Evolutionary conservation across 1,140 invertebrate species (phyloP).

Genomic region (Drosophila sechellia): DNA sequence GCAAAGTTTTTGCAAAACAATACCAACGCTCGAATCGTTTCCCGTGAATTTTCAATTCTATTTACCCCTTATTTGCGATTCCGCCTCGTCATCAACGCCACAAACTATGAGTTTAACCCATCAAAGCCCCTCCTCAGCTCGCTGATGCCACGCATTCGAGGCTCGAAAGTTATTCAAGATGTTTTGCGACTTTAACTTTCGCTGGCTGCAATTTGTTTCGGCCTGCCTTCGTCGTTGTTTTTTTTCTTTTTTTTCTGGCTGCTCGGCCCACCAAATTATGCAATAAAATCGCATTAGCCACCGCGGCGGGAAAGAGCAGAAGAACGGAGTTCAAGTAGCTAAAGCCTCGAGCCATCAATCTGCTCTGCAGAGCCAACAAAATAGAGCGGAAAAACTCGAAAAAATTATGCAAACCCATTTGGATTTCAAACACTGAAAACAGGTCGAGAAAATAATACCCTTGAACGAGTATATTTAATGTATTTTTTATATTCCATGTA

Average conservation of each 20-base stretch:
- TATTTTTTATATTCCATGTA: no score
- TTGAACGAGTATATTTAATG: neutral
- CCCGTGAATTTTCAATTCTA: conserved; percentile 23
- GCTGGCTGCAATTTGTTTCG: conserved; percentile 42
- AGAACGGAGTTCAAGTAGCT: conserved; percentile 38
- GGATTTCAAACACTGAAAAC: neutral
- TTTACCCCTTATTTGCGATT: conserved; percentile 7
- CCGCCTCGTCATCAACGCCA: conserved; percentile 19
- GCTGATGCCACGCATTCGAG: neutral
- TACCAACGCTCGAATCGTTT: conserved; percentile 26
- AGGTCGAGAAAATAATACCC: conserved; percentile 1
- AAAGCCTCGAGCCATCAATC: conserved; percentile 7
- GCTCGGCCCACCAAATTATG: conserved; percentile 58
- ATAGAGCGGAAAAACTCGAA: conserved; percentile 36
- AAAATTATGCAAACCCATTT: conserved; percentile 37
- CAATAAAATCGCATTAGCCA: conserved; percentile 74
- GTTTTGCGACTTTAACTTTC: conserved; percentile 53
- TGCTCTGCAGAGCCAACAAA: conserved; percentile 21
- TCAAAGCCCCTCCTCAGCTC: neutral
- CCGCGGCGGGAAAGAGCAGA: conserved; percentile 5
- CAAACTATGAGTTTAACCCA: conserved; percentile 20
- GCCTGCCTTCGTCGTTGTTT: neutral
- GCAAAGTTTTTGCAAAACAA: conserved; percentile 36
- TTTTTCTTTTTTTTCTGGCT: conserved; percentile 19
- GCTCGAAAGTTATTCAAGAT: conserved; percentile 56